phyloP scores from a whole-genome alignment of 1,140 invertebrate species.

The Apis cerana region DNA sequence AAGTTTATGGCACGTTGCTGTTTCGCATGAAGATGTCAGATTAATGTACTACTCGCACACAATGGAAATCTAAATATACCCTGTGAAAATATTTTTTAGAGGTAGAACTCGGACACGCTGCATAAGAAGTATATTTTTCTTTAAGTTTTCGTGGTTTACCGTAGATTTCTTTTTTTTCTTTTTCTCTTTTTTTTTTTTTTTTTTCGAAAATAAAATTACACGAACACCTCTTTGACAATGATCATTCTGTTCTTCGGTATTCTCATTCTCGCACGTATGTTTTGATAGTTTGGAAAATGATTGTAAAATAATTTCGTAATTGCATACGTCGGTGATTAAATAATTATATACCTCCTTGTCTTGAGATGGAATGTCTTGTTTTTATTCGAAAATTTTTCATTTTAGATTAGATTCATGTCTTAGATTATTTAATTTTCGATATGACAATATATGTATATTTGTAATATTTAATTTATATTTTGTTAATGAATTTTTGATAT shows the following conservation, averaged over 20 bases:
- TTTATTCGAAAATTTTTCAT: too few relatives aligned
- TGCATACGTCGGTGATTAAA: neutral
- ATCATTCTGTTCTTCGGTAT: neutral
- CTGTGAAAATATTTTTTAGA: slow-evolving; percentile 31
- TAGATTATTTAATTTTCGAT: too few relatives aligned
- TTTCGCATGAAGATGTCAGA: slow-evolving; percentile 13
- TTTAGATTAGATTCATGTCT: too few relatives aligned
- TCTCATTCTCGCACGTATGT: neutral
- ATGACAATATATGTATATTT: too few relatives aligned
- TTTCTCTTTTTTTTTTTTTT: neutral
- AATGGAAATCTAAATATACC: slow-evolving; percentile 35
- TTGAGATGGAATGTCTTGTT: neutral
- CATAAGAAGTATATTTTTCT: slow-evolving; percentile 39
- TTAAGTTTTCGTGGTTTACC: neutral
- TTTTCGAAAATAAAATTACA: slow-evolving; percentile 16
- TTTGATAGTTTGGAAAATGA: neutral
- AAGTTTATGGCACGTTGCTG: slow-evolving; percentile 19
- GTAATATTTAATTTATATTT: too few relatives aligned
- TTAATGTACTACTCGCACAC: slow-evolving; percentile 27
- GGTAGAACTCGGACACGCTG: slow-evolving; percentile 12
- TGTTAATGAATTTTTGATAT: too few relatives aligned
- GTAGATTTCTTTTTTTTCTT: neutral
- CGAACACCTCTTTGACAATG: neutral
- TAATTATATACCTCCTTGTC: neutral
- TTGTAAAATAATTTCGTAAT: neutral